Evolutionary conservation across 2,888 invertebrate genomes (phyloP), one percentile per base, ranked within the genome.

Genomic region (Protodeltote pygarga): DNA sequence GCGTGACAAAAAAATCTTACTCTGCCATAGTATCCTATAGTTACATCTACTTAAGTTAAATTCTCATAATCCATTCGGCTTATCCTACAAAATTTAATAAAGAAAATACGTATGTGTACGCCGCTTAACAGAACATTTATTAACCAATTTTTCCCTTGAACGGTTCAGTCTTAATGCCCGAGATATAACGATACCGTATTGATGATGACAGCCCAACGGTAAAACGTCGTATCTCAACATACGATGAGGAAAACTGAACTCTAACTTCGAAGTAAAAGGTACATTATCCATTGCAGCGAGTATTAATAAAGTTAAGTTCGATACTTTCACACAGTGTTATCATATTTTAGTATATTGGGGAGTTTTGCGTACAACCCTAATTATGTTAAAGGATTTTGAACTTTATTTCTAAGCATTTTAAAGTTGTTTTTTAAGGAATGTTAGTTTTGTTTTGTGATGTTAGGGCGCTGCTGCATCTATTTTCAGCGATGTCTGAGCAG

Each of bases 131-230:
- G 45, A 75, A 83, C 80, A 86, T 87, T 85, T 87, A 88, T 88
- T 87, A 89, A 85, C 78, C 88, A 88, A 90, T 90, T 90, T 90
- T 89, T 87, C 88, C 82, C 85, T 81, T 78, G 82, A 89, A 83
- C 87, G 83, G 77, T 87, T 88, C 78, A 52, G 70, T 82, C 85
- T 83, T 90, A 89, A 90, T 88, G 75, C 84, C 69, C 70, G 77
- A 84, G 84, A 85, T 83, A 82, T 87, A 76, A 70, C 79, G 81
- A 85, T 87, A 88, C 81, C 64, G 74, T 88, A 90, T 90, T 89
- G 89, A 89, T 86, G 85, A 83, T 71, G 55, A 21, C 29, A 41
- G 17, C 16, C 6, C 55, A 55, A 10, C 23, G 33, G 9, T 38
- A 38, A 65, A 83, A 82, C 17, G 75, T 33, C 74, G 3, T 66